Evolutionary conservation across 2,113 vertebrate genomes (phyloP).

Genomic region (Nibea coibor): DNA sequence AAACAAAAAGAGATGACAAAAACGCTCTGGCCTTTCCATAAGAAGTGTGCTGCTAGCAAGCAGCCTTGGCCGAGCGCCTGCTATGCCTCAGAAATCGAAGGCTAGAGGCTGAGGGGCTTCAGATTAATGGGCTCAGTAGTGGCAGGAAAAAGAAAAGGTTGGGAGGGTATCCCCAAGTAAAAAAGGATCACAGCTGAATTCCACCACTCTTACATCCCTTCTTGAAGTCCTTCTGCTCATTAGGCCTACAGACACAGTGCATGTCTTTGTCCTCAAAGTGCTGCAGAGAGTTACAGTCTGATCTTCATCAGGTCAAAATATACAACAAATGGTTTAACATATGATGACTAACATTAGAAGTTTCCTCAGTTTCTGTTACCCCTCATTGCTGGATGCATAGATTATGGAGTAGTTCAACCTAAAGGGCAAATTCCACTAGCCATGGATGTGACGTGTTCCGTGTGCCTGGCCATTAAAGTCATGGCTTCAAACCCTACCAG

Average conservation of each 20-base stretch:
- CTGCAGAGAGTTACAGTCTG: not conserved
- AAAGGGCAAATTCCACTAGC: too few relatives aligned
- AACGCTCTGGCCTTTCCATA: conserved; percentile 20
- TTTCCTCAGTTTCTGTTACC: not conserved
- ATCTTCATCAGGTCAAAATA: not conserved
- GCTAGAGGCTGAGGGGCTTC: conserved; percentile 1
- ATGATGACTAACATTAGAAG: too few relatives aligned
- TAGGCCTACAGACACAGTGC: not conserved
- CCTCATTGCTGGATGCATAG: not conserved
- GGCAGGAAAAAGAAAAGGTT: conserved; percentile 4
- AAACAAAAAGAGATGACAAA: conserved; percentile 64
- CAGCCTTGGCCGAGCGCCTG: not conserved
- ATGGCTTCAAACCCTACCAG: too few relatives aligned
- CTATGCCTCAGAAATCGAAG: conserved; percentile 1
- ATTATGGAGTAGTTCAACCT: not conserved
- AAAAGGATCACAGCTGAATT: conserved; percentile 27
- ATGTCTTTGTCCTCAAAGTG: not conserved
- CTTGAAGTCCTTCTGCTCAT: not conserved
- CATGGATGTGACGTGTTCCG: too few relatives aligned
- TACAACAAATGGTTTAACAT: too few relatives aligned
- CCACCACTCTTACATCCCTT: not conserved
- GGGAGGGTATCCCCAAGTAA: conserved; percentile 14
- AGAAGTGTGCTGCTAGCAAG: conserved; percentile 33
- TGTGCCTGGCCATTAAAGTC: too few relatives aligned
- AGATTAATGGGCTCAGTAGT: conserved; percentile 30